Base-by-base conservation (phyloP, 2,113 vertebrate species). In the Sclerurus mexicanus region DNA sequence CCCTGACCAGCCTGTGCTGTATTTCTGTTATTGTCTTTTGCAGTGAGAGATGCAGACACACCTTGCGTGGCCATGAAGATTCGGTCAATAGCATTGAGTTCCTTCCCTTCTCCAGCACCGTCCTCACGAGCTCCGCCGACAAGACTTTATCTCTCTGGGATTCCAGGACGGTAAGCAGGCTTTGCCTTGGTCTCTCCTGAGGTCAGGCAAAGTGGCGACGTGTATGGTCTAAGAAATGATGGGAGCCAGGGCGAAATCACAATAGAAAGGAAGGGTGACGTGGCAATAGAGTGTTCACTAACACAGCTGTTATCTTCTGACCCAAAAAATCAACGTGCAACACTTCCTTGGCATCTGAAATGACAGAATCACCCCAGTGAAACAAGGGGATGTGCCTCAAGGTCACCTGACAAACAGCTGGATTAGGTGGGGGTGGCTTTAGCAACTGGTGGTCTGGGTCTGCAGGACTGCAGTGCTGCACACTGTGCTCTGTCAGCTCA, bases 61-160 rank as follows among this genome's bases (percentile, higher is more conserved):
- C 96, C 2, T 88, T 98, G 66, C 96, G 96, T 21, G 98, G 98
- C 74, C 98, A 98, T 47, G 90, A 96, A 12, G 98, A 97, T 56
- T 98, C 98, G 0, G 98, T 99, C 40, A 98, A 98, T 78, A 98
- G 97, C 94, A 96, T 97, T 30, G 96, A 97, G 81, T 99, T 99
- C 96, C 97, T 98, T 77, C 98, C 95, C 1, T 98, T 96, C 93
- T 98, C 98, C 88, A 98, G 93, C 95, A 97, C 76, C 1, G 79
- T 94, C 25, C 98, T 98, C 68, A 98, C 97, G 4, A 96, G 95
- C 71, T 98, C 98, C 89, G 96, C 98, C 28, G 98, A 98, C 95
- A 98, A 97, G 94, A 95, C 97, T 27, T 37, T 98, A 19, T 98
- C 97, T 22, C 52, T 98, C 33, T 98, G 98, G 98, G 98, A 98